Conservation (phyloP, 2,797 vertebrate genomes). For the Loriculus beryllinus region DNA sequence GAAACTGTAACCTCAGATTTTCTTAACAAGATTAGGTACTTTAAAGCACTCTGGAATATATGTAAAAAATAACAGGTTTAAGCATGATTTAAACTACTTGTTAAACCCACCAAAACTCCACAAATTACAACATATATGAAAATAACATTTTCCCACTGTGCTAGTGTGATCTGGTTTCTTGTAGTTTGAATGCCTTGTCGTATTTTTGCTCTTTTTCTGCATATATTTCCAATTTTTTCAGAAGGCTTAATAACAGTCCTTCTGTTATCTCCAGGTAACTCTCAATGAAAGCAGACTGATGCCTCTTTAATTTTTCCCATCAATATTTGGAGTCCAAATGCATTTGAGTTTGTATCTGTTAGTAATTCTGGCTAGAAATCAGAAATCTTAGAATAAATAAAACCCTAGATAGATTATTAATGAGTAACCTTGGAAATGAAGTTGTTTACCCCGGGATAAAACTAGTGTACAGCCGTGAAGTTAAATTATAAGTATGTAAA, state of each 20-base stretch:
- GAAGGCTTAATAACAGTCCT: background rate
- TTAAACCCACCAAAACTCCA: background rate
- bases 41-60: background rate
- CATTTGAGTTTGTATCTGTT: background rate
- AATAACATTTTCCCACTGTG: background rate
- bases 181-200: background rate
- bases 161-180: background rate
- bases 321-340: background rate
- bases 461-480: background rate
- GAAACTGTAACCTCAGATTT: background rate
- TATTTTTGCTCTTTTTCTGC: background rate
- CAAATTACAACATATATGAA: background rate
- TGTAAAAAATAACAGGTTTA: background rate
- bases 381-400: background rate
- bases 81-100: background rate
- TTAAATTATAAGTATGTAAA: background rate
- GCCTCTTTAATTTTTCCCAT: background rate
- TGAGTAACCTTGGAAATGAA: background rate
- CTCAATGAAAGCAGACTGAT: background rate
- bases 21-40: background rate
- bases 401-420: background rate
- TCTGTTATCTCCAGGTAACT: background rate
- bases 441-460: background rate
- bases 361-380: background rate
- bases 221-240: background rate